These are phyloP conservation scores for Maniola jurtina DNA, from an alignment of 1,140 invertebrate genomes.

Conservation along the genomic window DNA sequence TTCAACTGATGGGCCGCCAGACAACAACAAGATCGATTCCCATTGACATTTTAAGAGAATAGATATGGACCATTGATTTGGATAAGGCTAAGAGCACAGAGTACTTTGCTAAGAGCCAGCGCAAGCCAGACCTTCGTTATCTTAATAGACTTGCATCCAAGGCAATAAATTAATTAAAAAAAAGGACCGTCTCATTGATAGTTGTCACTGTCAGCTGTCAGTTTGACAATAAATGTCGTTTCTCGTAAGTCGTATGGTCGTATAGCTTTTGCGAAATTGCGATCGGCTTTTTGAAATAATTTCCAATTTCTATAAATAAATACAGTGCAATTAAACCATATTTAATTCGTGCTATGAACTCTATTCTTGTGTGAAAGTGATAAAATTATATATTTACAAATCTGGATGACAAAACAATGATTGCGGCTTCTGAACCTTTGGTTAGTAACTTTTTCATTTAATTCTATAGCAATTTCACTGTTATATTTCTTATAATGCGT, in stretches of 20 bases:
- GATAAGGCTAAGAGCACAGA: no score
- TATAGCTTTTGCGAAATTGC: background rate
- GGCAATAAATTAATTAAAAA: no score
- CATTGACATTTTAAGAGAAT: no score
- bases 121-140: no score
- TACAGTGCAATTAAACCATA: no score
- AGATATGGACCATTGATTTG: no score
- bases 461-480: background rate
- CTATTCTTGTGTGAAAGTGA: slow-evolving; percentile 18
- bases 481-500: no score
- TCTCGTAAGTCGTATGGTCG: no score
- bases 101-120: no score
- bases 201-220: background rate
- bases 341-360: slow-evolving; percentile 1
- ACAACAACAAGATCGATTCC: no score
- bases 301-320: background rate
- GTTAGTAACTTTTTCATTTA: slow-evolving; percentile 69
- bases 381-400: slow-evolving; percentile 71
- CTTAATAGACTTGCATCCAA: no score
- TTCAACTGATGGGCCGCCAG: no score
- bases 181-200: background rate
- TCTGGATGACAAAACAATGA: slow-evolving; percentile 90
- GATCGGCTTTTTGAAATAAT: background rate
- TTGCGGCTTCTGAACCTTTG: slow-evolving; percentile 90
- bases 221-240: slow-evolving; percentile 25